phyloP scores from a whole-genome alignment of 2,113 vertebrate species.

The Scalopus aquaticus region DNA sequence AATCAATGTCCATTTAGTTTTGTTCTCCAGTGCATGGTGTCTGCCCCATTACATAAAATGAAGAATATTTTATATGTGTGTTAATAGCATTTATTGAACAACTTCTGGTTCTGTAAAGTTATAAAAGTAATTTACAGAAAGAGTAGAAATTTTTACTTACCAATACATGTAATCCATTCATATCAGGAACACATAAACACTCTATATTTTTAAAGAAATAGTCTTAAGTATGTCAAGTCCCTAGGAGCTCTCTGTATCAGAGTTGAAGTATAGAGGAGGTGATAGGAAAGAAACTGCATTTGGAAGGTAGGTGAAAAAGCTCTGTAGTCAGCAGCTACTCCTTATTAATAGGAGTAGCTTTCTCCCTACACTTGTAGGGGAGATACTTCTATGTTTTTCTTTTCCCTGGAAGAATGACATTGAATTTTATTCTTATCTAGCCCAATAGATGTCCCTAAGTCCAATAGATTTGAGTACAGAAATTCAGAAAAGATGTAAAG shows the following conservation, averaged over 20 bases:
- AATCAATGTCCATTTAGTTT: slow-evolving; percentile 69
- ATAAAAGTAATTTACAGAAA: not conserved
- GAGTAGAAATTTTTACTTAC: not conserved
- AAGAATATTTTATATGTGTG: not conserved
- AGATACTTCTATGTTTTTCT: not conserved
- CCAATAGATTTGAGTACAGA: not conserved
- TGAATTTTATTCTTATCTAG: not conserved
- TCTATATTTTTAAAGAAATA: not conserved
- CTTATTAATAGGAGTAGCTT: not conserved
- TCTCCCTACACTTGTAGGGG: not conserved
- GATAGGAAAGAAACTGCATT: not conserved
- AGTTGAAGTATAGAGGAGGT: not conserved
- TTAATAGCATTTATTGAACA: slow-evolving; percentile 35
- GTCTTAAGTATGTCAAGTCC: not conserved
- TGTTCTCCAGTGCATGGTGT: not conserved
- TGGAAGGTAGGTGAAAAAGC: not conserved
- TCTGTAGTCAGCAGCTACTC: not conserved
- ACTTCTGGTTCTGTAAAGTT: not conserved
- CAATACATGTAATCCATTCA: not conserved
- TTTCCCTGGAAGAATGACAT: not conserved
- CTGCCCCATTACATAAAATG: slow-evolving; percentile 27
- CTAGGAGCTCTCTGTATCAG: not conserved
- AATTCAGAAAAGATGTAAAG: not conserved
- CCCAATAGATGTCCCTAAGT: not conserved
- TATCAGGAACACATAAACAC: not conserved